Evolutionary conservation across 2,113 vertebrate species (phyloP).

Genomic region (Anseranas semipalmata): DNA sequence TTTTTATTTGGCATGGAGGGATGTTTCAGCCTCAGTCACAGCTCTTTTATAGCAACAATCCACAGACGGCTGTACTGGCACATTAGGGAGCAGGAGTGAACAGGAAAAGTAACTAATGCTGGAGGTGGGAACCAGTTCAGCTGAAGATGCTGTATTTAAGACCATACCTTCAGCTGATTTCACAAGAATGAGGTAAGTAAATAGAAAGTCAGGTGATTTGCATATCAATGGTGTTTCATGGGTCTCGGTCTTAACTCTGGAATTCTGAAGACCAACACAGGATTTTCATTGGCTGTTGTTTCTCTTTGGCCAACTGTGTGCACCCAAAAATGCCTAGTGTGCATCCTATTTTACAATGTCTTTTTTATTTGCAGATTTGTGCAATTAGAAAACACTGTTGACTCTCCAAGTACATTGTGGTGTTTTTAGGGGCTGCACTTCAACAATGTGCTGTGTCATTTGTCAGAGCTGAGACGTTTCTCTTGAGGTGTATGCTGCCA

Average conservation of each 20-base stretch:
- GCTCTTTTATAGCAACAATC: not conserved
- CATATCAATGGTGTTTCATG: not conserved
- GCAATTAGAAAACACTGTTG: not conserved
- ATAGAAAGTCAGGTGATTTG: not conserved
- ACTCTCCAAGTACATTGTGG: not conserved
- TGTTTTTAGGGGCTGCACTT: not conserved
- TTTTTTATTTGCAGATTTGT: not conserved
- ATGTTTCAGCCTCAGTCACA: not conserved
- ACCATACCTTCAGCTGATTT: not conserved
- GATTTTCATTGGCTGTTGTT: not conserved
- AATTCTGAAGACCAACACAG: not conserved
- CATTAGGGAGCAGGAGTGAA: not conserved
- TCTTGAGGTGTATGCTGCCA: not conserved
- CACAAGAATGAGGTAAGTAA: not conserved
- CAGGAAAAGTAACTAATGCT: accelerated
- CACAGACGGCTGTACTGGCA: not conserved
- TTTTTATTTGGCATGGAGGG: accelerated
- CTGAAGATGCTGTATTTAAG: not conserved
- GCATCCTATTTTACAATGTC: not conserved
- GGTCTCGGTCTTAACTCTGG: not conserved
- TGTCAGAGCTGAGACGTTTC: not conserved
- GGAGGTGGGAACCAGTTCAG: not conserved
- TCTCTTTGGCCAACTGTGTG: not conserved
- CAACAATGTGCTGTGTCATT: not conserved
- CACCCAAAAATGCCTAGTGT: not conserved